Base-by-base conservation (phyloP, 2,797 vertebrate genomes). In the Phoebastria nigripes region DNA sequence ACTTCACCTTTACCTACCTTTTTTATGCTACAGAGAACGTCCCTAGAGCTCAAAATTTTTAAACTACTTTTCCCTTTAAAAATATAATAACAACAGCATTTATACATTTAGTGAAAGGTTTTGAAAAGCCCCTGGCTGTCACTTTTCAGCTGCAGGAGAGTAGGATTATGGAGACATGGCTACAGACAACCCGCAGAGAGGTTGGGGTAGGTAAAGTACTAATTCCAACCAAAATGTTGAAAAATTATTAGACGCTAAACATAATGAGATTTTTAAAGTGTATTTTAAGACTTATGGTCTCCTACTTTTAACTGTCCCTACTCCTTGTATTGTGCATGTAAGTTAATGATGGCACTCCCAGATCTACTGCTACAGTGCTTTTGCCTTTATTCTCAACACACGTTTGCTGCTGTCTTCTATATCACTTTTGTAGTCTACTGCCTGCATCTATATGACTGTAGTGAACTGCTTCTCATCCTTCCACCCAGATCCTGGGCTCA, bases 341-440 rank as follows among this genome's bases (percentile, higher is more conserved):
- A 61, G 9, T 70, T 56, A n/a, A 11, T 26, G 37, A 17, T n/a
- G 37, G 41, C 25, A 37, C 3, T 62, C 61, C 18, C 18, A 42
- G 20, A 20, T 26, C 44, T 61, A 25, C 41, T 28, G 25, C 8
- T 42, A 22, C 33, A 26, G 16, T 49, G 39, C 11, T 31, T 31
- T 54, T 51, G 44, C 35, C 25, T 72, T 87, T 31, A 39, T 52
- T 58, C 7, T 44, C 29, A 41, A 22, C n/a, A 9, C 2, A 11
- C 0, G 0, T 56, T 86, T 79, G 29, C 9, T 29, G 6, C 2
- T 0, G 0, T 26, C 11, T 54, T 37, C 47, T 55, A 18, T 11
- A 25, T n/a, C 11, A 3, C 25, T 67, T 76, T 33, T 71, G n/a
- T 17, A 42, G 11, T 8, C 41, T 58, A 35, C 37, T 62, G 1